Evolutionary conservation across 1,140 invertebrate species (phyloP).

Genomic region (Lordiphosa stackelbergi): DNA sequence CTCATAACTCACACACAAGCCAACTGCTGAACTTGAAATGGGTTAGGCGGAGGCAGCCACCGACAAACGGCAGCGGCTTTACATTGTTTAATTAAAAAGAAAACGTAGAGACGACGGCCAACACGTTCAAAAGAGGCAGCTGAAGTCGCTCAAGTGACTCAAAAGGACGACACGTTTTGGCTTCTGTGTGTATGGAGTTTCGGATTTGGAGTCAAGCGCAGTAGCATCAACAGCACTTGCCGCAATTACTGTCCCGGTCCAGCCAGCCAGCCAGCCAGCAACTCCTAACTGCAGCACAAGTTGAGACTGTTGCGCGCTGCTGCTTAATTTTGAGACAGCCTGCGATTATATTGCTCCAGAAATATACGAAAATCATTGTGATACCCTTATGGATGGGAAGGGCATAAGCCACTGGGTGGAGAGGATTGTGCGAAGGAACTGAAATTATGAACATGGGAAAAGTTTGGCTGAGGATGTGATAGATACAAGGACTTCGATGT

Average conservation of each 20-base stretch:
- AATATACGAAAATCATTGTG: slow-evolving; percentile 61
- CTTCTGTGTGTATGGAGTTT: slow-evolving; percentile 49
- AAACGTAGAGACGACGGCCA: slow-evolving; percentile 29
- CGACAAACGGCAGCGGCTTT: slow-evolving; percentile 22
- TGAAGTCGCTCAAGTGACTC: slow-evolving; percentile 50
- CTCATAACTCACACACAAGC: slow-evolving; percentile 60
- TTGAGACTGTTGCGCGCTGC: slow-evolving; percentile 50
- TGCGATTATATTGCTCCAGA: slow-evolving; percentile 72
- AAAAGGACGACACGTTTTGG: slow-evolving; percentile 74
- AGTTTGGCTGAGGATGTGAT: too few species aligned
- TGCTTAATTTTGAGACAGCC: slow-evolving; percentile 68
- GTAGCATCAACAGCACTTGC: slow-evolving; percentile 61
- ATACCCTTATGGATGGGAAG: not conserved
- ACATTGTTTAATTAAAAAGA: slow-evolving; percentile 75
- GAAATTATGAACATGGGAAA: too few species aligned
- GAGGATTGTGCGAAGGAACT: not conserved
- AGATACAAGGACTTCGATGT: too few species aligned
- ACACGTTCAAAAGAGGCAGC: slow-evolving; percentile 51
- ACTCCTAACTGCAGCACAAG: slow-evolving; percentile 16
- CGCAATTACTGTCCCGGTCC: slow-evolving; percentile 48
- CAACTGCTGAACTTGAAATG: slow-evolving; percentile 28
- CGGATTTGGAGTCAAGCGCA: slow-evolving; percentile 8
- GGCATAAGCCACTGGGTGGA: not conserved
- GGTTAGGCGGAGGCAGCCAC: not conserved
- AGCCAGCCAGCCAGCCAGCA: slow-evolving; percentile 9